Evolutionary conservation across 2,797 vertebrate species (phyloP), one percentile per base, ranked within the genome.

Genomic region (Sebastes reedi): DNA sequence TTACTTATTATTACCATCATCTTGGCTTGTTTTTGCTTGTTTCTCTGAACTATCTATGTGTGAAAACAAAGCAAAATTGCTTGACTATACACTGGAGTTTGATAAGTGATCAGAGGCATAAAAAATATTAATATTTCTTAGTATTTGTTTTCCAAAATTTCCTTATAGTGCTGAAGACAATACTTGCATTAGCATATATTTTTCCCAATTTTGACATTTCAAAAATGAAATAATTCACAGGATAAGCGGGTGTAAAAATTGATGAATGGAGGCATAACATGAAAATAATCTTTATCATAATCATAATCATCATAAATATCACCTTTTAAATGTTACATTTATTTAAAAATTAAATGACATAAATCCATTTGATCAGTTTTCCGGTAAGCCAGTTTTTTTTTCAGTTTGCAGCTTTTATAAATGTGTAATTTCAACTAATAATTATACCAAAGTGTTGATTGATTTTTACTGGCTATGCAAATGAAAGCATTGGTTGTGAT

Each of bases 401-500:
- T 52, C 20, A 4, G 8, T 55, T 66, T 62, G 14, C 46, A 32
- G 18, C 1, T 10, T 68, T 13, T 16, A 1, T 25, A n/a, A 32
- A 18, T 39, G 8, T 69, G n/a, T 5, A 3, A 52, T 72, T 72
- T 55, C 16, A 54, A 32, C 14, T 59, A 1, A 32, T 18, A 75
- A 67, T 59, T 25, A 55, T 8, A 29, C 13, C 10, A 12, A 66
- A 22, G 34, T 36, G 3, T 72, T 56, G 14, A 7, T 4, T 62
- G 16, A 16, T 29, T 72, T 77, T 61, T 52, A 72, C 50, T n/a
- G 27, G 16, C 5, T n/a, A 50, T 83, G 39, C 18, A 62, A 67
- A 76, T 36, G 8, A 77, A 59, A 24, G 30, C 5, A 32, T 24
- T 24, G 6, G 8, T 11, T 69, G 71, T 70, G 72, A 80, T 85